These are phyloP conservation scores for Brachionus paranguensis DNA, from an alignment of 1,140 invertebrate genomes.

Conservation along the genomic window DNA sequence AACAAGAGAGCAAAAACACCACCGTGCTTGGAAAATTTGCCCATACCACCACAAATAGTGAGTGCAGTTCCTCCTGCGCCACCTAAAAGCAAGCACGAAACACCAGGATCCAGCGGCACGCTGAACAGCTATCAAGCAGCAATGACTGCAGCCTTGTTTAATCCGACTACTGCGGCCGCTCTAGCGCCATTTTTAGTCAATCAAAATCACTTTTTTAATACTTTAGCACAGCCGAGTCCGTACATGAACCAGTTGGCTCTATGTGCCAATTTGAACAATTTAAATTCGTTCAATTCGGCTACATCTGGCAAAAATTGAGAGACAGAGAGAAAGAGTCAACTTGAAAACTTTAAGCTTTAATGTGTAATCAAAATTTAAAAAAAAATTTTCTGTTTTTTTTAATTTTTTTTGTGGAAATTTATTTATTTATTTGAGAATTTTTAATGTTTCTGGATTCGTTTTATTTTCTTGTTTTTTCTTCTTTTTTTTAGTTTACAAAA, in stretches of 20 bases:
- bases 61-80: slow-evolving; percentile 20
- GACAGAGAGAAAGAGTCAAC: no score
- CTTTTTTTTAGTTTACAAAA: slow-evolving; percentile 18
- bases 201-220: neutral
- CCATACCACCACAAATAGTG: slow-evolving; percentile 28
- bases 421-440: slow-evolving; percentile 19
- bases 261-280: neutral
- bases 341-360: neutral
- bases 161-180: neutral
- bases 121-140: neutral
- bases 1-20: slow-evolving; percentile 13
- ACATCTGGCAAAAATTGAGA: slow-evolving; percentile 13
- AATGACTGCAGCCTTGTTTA: slow-evolving; percentile 11
- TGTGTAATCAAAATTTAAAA: neutral
- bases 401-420: neutral
- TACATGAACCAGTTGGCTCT: slow-evolving; percentile 24
- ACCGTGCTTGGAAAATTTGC: slow-evolving; percentile 31
- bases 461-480: neutral
- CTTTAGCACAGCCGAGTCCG: neutral
- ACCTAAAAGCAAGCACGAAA: neutral
- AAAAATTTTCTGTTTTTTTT: neutral
- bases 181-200: slow-evolving; percentile 28
- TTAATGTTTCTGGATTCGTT: neutral
- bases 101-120: neutral
- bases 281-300: neutral